Base-by-base conservation (phyloP, 1,140 invertebrate genomes). In the Listronotus oregonensis region DNA sequence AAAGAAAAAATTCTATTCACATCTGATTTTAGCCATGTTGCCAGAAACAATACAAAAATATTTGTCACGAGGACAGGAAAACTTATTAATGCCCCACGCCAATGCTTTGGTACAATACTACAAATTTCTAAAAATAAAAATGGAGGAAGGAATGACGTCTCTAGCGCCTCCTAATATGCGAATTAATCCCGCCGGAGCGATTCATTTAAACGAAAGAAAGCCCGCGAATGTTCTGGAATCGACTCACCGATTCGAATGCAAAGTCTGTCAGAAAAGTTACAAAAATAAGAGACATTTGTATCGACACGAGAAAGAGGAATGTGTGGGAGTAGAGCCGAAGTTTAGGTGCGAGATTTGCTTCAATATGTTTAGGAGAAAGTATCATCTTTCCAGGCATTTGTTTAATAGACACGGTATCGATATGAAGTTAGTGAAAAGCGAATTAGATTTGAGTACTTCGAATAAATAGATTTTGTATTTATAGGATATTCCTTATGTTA, bases 291-390 rank as follows among this genome's bases (percentile, higher is more conserved):
- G 79, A 5, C 82, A 82, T 17, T 68, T 85, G 5, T 74, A 79
- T 21, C 72, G 80, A 37, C 84, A 85, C 51, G 61, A 75, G 34
- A 78, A 77, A 49, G 88, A 87, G 76, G 87, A 89, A 73, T 89
- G 87, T 74, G 78, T 83, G 32, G 86, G 85, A 51, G 85, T 87
- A 32, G 85, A 85, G 62, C 89, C 88, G 12, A 83, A 85, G 32
- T 90, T 89, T 68, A 83, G 83, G 15, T 89, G 88, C 71, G 82
- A 85, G 8, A 83, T 86, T 68, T 89, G 87, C 74, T 72, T 78
- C 9, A 84, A 82, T 18, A 77, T 80, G 44, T 87, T 87, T 70
- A 82, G 82, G 17, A 80, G 85, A 67, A 86, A 86, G 73, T 85
- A 86, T 66, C 85, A 86, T 72, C 79, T 86, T 68, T 82, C 82